Evolutionary conservation across 2,797 vertebrate genomes (phyloP), one percentile per base, ranked within the genome.

Genomic region (Pagetopsis macropterus): DNA sequence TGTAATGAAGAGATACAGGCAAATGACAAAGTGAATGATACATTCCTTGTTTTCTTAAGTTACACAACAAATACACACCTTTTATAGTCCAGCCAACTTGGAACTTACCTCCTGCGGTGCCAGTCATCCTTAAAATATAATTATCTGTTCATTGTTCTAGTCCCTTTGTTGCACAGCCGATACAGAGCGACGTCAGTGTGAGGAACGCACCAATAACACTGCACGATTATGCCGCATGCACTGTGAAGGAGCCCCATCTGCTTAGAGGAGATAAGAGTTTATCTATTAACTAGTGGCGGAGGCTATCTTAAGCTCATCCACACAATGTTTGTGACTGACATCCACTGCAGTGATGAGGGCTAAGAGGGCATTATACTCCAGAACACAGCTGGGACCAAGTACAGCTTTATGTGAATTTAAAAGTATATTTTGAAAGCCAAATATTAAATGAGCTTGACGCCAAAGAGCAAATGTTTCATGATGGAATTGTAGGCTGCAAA

Each of bases 241-340:
- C 83, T 72, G 5, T 43, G 70, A 61, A 50, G 75, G 78, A 65
- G 88, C 71, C 65, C 68, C 76, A 76, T 89, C 88, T 94, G 94
- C 57, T 78, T n/a, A 9, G 15, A 51, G 46, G 65, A 90, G 94
- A 94, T 94, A 94, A 93, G 82, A 61, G 61, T 84, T 85, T 92
- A 93, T 93, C 89, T 84, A 3, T 41, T 60, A 27, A 58, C 66
- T 76, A 69, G 78, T 3, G 48, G 45, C 2, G 7, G 70, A 54
- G 70, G 74, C 58, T 5, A 63, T 31, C 48, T 55, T 64, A 63
- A 50, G 61, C 62, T 55, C 71, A 75, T 33, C 69, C 54, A 55
- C 37, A 44, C 63, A 27, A 0, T 40, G 44, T 63, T 65, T 58
- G 13, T 54, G 33, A 55, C 46, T 23, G 65, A 72, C 56, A 51